phyloP scores from a whole-genome alignment of 2,113 vertebrate species.

The Zeus faber region DNA sequence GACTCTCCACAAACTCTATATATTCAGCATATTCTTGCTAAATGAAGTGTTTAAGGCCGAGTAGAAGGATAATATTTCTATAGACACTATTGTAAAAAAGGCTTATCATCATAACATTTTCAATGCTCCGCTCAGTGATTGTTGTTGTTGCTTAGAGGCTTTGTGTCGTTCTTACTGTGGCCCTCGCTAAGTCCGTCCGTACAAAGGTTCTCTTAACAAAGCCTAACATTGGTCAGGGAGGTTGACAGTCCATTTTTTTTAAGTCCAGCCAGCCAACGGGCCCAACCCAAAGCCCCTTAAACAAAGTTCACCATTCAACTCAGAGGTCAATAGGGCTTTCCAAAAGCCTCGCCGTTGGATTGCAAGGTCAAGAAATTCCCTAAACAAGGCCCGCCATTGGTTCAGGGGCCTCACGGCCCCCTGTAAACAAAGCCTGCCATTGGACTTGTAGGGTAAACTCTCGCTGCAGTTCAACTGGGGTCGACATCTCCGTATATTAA shows the following conservation, averaged over 20 bases:
- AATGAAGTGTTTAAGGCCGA: too few relatives aligned
- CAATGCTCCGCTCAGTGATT: too few relatives aligned
- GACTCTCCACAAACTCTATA: too few relatives aligned
- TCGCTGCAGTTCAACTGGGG: too few relatives aligned
- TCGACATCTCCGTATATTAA: too few relatives aligned
- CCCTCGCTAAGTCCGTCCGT: conserved; percentile 28
- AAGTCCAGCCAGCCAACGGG: conserved; percentile 22
- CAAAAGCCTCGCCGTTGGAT: conserved; percentile 39
- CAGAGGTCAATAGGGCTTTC: conserved; percentile 59
- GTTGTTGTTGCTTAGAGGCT: too few relatives aligned
- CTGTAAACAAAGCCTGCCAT: conserved; percentile 41
- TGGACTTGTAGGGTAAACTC: conserved; percentile 33
- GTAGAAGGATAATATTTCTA: too few relatives aligned
- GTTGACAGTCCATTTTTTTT: conserved; percentile 40
- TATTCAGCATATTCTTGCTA: too few relatives aligned
- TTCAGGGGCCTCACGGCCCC: conserved; percentile 28
- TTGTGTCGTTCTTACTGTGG: too few relatives aligned
- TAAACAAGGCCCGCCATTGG: conserved; percentile 41
- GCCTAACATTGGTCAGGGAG: conserved; percentile 45
- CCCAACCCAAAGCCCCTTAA: conserved; percentile 29
- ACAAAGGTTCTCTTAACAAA: conserved; percentile 64
- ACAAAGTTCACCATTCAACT: conserved; percentile 63
- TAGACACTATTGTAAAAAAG: too few relatives aligned
- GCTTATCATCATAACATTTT: conserved; percentile 42
- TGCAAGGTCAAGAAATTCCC: conserved; percentile 64